Conservation (phyloP, 2,888 invertebrate genomes). For the Achlya flavicornis region DNA sequence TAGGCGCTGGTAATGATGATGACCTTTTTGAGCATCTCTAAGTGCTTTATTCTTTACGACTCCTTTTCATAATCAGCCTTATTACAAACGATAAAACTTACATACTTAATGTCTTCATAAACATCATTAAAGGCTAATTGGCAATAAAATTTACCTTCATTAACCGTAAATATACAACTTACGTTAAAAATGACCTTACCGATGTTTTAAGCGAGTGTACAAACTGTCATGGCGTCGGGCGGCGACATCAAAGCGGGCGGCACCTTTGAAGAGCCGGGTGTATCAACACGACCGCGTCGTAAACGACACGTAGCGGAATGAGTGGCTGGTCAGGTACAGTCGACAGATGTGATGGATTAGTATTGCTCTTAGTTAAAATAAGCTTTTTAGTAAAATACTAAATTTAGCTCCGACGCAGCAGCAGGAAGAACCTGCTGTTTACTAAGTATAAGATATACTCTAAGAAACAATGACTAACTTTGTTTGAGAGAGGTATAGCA, state of each 20-base stretch:
- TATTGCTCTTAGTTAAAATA: not conserved
- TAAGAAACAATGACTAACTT: no score
- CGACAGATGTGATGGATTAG: not conserved
- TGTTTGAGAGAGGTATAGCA: no score
- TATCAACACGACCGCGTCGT: constrained; percentile 57
- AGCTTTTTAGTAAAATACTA: no score
- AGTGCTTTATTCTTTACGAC: not conserved
- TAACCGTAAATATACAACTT: constrained; percentile 31
- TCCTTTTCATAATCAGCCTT: not conserved
- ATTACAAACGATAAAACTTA: not conserved
- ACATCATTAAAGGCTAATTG: constrained; percentile 12
- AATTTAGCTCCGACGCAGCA: no score
- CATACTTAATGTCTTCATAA: not conserved
- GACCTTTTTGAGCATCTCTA: no score
- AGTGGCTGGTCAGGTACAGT: constrained; percentile 34
- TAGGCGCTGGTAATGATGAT: no score
- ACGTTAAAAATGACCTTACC: constrained; percentile 29
- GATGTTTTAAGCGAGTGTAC: constrained; percentile 33
- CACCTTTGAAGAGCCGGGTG: constrained; percentile 57
- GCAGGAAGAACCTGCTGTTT: no score
- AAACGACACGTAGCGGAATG: constrained; percentile 58
- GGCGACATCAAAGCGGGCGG: constrained; percentile 68
- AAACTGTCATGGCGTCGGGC: constrained; percentile 54
- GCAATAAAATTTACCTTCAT: constrained; percentile 39
- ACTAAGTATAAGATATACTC: no score